Evolutionary conservation across 2,888 invertebrate species (phyloP), one percentile per base, ranked within the genome.

Genomic region (Agriopis aurantiaria): DNA sequence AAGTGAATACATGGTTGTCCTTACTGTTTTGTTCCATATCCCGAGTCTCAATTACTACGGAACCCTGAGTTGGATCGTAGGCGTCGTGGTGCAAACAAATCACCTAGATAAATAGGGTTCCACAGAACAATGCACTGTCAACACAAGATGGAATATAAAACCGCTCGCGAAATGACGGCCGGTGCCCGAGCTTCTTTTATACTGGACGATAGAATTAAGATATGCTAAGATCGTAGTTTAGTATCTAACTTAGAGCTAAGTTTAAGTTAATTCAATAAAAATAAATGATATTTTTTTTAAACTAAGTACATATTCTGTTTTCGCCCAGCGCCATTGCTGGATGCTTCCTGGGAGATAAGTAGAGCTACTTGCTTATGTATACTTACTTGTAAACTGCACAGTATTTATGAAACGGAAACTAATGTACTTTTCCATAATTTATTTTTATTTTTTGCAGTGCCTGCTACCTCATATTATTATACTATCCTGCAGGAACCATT

Each of bases 91-190:
- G 89, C 89, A 91, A 92, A 91, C 90, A 91, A 91, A 91, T 91
- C 90, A 88, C 87, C 86, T 85, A 87, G 87, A 91, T 91, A 91
- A 90, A 90, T 85, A 89, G 89, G 85, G 85, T 83, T 83, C 86
- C 86, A 78, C 87, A 88, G 90, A 88, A 90, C 90, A 90, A 90
- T 90, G 89, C 89, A 87, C 80, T 90, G 90, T 91, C 90, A 91
- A 91, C 90, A 88, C 88, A 89, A 91, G 89, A 90, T 89, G 88
- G 90, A 89, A 91, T 90, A 91, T 91, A 90, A 90, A 91, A 91
- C 88, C 85, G 82, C 85, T 82, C 83, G 78, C 77, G 82, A 85
- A 87, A 83, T 85, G 85, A 83, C 85, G 82, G 78, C 80, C 82
- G 77, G 78, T 77, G 75, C 80, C 79, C 71, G 68, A 68, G 69